Base-by-base conservation (phyloP, 2,888 invertebrate genomes). In the Lysandra bellargus region DNA sequence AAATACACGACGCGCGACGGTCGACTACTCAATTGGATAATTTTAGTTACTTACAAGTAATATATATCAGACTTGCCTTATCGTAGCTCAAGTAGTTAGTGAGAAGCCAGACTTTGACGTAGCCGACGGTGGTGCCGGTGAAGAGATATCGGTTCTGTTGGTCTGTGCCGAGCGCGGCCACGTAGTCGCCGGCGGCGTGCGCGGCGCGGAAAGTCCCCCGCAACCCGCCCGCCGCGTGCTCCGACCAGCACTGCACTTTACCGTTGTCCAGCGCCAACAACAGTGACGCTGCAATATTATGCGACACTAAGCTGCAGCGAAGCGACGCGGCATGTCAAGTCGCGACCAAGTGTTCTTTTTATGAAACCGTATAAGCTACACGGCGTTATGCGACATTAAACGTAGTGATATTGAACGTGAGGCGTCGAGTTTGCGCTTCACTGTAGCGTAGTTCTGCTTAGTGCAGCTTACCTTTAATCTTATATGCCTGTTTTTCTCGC, bases 61-160 rank as follows among this genome's bases (percentile, higher is more conserved):
- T 33, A 53, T 14, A 33, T 33, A 61, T 23, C 4, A n/a, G 40
- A 49, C 69, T 78, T n/a, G 93, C 94, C 87, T 93, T 83, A 79
- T 92, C 88, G 73, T 88, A 90, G 61, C 86, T 83, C 69, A 96
- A 95, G 84, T 95, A 98, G 88, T 97, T 96, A 78, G 91, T 93
- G 87, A 98, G 93, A 74, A 97, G 95, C 97, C 98, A 98, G 33
- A 96, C 95, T 92, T 98, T 98, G 79, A 98, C 94, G 85, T 98
- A 98, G 2, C 98, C 98, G 80, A 95, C 90, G 0, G 96, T 96
- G 80, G 95, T 95, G 88, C 97, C 97, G 75, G 96, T 96, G 87
- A 97, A 96, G 5, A 98, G 95, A 86, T 95, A 97, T 79, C 96
- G 94, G 88, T 98, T 97, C 73, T 96, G 88, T 2, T 90, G 87